Base-by-base conservation (phyloP, 2,113 vertebrate species). In the Pardalotus punctatus region DNA sequence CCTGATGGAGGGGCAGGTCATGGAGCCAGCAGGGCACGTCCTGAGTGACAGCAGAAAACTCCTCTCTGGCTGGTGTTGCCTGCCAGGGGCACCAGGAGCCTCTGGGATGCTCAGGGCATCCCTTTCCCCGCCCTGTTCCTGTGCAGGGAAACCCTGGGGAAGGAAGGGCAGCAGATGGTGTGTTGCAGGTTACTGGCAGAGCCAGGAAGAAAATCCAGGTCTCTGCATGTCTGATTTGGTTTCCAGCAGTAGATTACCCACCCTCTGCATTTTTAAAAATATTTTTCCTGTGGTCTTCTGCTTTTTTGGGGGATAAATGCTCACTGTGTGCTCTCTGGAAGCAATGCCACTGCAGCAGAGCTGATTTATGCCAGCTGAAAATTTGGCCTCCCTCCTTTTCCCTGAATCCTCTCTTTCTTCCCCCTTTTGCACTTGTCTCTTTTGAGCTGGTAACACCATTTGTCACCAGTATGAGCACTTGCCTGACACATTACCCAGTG, bases 391-490 rank as follows among this genome's bases (percentile, higher is more conserved):
- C 33, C 64, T 21, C 6, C 8, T 77, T 73, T 65, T 18, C 56
- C 71, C 40, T 27, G 31, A 67, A 64, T 79, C 72, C n/a, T 92
- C 65, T 86, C 60, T 70, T 62, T 40, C 40, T 65, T 80, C 31
- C 83, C 79, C 54, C 71, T 85, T 79, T 60, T 90, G 69, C 85
- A 61, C 80, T 94, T 96, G 82, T 95, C 92, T 93, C 71, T 53
- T 53, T 38, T 11, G 3, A 61, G 85, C 90, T 88, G 88, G 72
- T 81, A 74, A 88, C 88, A 29, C 88, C 88, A 42, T 88, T 97
- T 95, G 95, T 94, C 96, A 96, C 86, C 94, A 88, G 73, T 15
- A 1, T 60, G 81, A 96, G 81, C 93, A 62, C 88, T 94, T 79
- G 50, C 64, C 91, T 90, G 64, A 56, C 91, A 88, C 81, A 5